Conservation (phyloP, 2,113 vertebrate species). For the Leucosticte australis region DNA sequence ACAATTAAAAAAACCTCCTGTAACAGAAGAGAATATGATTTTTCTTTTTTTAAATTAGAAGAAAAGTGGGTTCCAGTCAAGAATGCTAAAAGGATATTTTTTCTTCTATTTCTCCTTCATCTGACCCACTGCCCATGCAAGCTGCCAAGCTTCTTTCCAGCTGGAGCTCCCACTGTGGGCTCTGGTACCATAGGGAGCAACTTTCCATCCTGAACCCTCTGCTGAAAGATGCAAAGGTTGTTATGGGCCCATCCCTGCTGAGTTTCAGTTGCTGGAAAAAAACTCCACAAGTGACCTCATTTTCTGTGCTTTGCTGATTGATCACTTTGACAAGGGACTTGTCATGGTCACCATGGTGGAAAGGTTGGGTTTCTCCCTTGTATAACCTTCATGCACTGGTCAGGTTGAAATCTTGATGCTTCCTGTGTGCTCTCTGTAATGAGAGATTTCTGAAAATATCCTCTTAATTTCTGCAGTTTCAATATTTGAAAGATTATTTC, state of each 20-base stretch:
- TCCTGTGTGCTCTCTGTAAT: neutral
- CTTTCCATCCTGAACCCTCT: neutral
- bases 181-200: neutral
- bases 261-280: neutral
- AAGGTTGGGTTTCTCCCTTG: neutral
- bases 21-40: neutral
- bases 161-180: accelerated
- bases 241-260: neutral
- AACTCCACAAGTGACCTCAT: neutral
- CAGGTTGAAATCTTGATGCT: neutral
- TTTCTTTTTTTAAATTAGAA: neutral
- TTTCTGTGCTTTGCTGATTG: neutral
- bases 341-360: accelerated
- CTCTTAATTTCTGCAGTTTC: neutral
- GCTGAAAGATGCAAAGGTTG: neutral
- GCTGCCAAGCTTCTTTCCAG: neutral
- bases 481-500: neutral
- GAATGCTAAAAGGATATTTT: accelerated
- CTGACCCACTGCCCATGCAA: neutral
- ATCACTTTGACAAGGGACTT: neutral
- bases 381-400: neutral
- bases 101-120: neutral
- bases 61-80: neutral
- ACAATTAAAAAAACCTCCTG: neutral
- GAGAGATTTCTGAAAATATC: neutral